A percentile compares a stretch with the other conserved stretches of the same genome.
Evolutionary conservation across 1,140 invertebrate genomes (phyloP).

Genomic region (Drosophila lacertosa): DNA sequence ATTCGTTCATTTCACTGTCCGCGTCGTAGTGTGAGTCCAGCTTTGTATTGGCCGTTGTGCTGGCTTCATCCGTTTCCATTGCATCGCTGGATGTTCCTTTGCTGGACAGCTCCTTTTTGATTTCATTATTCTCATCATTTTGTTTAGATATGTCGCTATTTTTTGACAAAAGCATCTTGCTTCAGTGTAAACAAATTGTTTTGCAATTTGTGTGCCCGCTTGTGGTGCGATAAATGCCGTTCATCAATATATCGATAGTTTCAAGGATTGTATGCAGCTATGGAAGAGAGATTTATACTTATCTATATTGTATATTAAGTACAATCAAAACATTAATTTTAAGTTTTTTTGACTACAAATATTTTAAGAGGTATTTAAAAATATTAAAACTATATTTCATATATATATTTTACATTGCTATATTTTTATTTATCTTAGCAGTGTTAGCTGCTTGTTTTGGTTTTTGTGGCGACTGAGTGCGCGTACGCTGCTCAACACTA

Average conservation of each 20-base stretch:
- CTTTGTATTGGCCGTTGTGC: not conserved
- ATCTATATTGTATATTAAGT: too few species aligned
- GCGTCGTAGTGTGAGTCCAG: constrained; percentile 4
- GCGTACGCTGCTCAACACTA: not conserved
- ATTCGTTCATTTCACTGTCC: constrained; percentile 13
- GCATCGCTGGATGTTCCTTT: not conserved
- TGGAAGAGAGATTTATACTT: not conserved
- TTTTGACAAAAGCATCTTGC: constrained; percentile 1
- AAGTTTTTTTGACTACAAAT: too few species aligned
- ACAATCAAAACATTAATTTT: too few species aligned
- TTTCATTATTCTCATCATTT: not conserved
- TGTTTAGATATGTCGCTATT: not conserved
- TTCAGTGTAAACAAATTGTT: constrained; percentile 24
- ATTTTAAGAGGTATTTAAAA: too few species aligned
- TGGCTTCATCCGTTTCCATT: not conserved
- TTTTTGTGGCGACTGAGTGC: not conserved
- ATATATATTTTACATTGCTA: not conserved
- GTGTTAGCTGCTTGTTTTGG: not conserved
- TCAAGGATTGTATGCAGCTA: not conserved
- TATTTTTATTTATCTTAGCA: too few species aligned
- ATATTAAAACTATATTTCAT: too few species aligned
- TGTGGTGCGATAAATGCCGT: not conserved
- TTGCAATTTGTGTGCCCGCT: constrained; percentile 8
- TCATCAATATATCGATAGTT: constrained; percentile 20
- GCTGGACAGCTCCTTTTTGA: not conserved